Evolutionary conservation across 2,797 vertebrate species (phyloP).

Genomic region (Falco concolor): DNA sequence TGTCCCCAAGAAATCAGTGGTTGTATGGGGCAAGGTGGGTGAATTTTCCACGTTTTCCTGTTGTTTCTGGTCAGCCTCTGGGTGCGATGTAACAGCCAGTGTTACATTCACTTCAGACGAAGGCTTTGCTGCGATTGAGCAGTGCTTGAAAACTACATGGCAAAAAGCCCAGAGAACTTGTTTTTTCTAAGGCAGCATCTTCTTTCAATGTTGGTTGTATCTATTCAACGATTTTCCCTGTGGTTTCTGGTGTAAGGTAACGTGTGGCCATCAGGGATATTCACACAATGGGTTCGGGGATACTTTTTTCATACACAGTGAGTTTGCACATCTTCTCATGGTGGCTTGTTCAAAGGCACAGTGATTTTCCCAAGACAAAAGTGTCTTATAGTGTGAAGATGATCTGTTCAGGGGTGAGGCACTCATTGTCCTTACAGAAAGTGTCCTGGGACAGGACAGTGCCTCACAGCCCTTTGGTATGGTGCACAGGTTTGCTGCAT

Average conservation of each 20-base stretch:
- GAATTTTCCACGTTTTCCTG: not conserved
- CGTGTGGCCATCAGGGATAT: not conserved
- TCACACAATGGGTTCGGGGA: not conserved
- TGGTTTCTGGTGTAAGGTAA: not conserved
- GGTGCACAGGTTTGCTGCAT: not conserved
- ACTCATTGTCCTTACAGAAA: not conserved
- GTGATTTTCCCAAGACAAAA: not conserved
- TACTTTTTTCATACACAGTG: rapidly evolving
- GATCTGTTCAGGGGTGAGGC: not conserved
- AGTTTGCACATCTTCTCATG: not conserved
- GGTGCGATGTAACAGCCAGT: not conserved
- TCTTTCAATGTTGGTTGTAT: not conserved
- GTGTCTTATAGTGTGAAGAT: not conserved
- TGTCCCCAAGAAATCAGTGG: not conserved
- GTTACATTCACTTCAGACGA: not conserved
- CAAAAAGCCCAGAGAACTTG: not conserved
- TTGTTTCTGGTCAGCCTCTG: not conserved
- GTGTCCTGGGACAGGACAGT: not conserved
- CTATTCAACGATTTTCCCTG: not conserved
- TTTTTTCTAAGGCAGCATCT: not conserved
- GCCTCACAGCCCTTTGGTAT: not conserved
- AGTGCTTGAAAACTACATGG: not conserved
- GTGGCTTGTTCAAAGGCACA: not conserved
- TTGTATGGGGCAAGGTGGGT: not conserved
- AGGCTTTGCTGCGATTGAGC: not conserved